Evolutionary conservation across 64 coral and sea anemone genomes (phyloP).

Genomic region (Montipora capricornis): DNA sequence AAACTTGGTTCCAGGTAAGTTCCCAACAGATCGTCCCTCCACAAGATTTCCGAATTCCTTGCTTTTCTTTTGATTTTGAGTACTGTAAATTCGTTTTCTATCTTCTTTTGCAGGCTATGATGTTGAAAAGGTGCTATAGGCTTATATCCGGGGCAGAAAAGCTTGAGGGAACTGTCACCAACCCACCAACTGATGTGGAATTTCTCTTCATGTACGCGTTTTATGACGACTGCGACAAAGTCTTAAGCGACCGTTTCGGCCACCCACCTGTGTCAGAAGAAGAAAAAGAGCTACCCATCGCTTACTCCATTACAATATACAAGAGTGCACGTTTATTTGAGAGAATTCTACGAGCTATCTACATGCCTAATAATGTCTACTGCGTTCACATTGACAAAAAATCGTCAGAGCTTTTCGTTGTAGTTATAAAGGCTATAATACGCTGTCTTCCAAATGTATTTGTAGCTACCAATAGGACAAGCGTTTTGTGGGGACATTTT

Average conservation of each 20-base stretch:
- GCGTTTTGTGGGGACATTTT: too few species aligned
- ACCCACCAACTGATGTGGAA: neutral
- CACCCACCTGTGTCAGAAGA: neutral
- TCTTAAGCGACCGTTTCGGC: neutral
- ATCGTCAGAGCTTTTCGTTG: neutral
- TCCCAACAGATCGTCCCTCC: too few species aligned
- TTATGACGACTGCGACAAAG: neutral
- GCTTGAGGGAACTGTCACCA: too few species aligned
- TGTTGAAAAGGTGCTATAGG: slow-evolving; percentile 10
- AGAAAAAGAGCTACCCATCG: slow-evolving; percentile 15
- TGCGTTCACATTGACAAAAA: neutral
- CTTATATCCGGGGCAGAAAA: slow-evolving; percentile 8
- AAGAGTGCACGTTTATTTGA: neutral
- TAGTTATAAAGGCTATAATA: neutral
- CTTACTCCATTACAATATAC: slow-evolving; percentile 29
- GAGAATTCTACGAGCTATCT: neutral
- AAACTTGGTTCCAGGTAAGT: too few species aligned
- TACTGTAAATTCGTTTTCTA: too few species aligned
- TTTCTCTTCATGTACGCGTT: neutral
- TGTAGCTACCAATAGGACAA: neutral
- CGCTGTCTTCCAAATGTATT: slow-evolving; percentile 44
- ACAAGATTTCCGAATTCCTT: neutral
- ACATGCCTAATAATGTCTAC: neutral
- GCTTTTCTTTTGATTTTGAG: too few species aligned
- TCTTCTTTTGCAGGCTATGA: neutral